phyloP scores from a whole-genome alignment of 2,113 vertebrate genomes.

The Todiramphus chloris region DNA sequence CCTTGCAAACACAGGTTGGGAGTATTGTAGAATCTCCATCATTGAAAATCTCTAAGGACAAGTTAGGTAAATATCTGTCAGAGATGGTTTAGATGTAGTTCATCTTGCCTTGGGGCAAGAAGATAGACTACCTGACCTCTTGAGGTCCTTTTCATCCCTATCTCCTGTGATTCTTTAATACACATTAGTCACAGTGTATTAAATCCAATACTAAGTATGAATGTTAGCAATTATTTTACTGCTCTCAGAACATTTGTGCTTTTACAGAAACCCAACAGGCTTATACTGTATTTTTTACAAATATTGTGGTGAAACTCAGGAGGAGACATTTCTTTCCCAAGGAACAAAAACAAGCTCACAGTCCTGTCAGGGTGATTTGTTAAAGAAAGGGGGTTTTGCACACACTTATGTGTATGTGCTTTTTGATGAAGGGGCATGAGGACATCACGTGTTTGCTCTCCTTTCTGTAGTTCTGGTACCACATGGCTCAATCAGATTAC shows the following conservation, averaged over 20 bases:
- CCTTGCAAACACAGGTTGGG: background rate
- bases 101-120: background rate
- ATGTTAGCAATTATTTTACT: background rate
- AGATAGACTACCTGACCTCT: conserved; percentile 9
- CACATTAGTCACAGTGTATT: background rate
- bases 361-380: background rate
- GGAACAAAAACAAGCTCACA: background rate
- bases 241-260: background rate
- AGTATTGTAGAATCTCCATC: background rate
- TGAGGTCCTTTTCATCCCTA: background rate
- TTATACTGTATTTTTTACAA: background rate
- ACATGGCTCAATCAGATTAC: background rate
- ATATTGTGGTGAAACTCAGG: background rate
- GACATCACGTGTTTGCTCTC: background rate
- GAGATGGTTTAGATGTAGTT: background rate
- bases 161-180: conserved; percentile 2
- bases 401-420: fast-evolving
- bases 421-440: background rate
- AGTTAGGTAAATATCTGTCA: conserved; percentile 16
- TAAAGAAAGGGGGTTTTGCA: background rate
- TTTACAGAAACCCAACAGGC: background rate
- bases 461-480: background rate
- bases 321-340: background rate
- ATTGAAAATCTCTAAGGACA: background rate
- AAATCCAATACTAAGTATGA: background rate